phyloP scores from a whole-genome alignment of 1,140 invertebrate genomes.

The Heliconius nattereri region DNA sequence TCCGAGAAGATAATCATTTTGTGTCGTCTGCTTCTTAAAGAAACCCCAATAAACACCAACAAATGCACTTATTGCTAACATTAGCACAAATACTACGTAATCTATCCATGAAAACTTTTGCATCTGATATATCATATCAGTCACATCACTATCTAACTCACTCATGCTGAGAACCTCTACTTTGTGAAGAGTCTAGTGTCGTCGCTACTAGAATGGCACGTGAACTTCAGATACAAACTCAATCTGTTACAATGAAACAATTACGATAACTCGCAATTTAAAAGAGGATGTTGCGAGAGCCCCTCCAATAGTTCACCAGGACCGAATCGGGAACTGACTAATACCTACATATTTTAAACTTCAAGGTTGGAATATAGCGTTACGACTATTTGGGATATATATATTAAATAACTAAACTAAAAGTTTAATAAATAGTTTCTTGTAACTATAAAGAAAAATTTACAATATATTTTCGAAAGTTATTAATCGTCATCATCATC shows the following conservation, averaged over 20 bases:
- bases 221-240: conserved; percentile 56
- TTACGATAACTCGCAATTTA: conserved; percentile 80
- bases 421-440: too few species aligned
- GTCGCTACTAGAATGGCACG: conserved; percentile 59
- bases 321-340: conserved; percentile 64
- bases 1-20: conserved; percentile 89
- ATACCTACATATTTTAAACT: conserved; percentile 36
- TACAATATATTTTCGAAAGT: too few species aligned
- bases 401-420: too few species aligned
- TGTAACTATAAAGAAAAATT: too few species aligned
- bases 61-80: conserved; percentile 86
- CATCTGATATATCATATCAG: conserved; percentile 67
- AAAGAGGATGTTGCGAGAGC: conserved; percentile 80
- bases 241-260: conserved; percentile 79
- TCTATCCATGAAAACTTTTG: conserved; percentile 85
- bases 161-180: conserved; percentile 49
- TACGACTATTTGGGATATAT: not conserved
- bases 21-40: conserved; percentile 82
- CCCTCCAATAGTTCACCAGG: conserved; percentile 61
- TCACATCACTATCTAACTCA: conserved; percentile 45
- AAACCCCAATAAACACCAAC: conserved; percentile 88
- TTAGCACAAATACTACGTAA: conserved; percentile 86
- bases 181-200: conserved; percentile 20
- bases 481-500: too few species aligned
- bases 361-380: conserved; percentile 8